A percentile compares a stretch with the other conserved stretches of the same genome.
Evolutionary conservation across 2,888 invertebrate species (phyloP).

Genomic region (Lepidochrysops patricia): DNA sequence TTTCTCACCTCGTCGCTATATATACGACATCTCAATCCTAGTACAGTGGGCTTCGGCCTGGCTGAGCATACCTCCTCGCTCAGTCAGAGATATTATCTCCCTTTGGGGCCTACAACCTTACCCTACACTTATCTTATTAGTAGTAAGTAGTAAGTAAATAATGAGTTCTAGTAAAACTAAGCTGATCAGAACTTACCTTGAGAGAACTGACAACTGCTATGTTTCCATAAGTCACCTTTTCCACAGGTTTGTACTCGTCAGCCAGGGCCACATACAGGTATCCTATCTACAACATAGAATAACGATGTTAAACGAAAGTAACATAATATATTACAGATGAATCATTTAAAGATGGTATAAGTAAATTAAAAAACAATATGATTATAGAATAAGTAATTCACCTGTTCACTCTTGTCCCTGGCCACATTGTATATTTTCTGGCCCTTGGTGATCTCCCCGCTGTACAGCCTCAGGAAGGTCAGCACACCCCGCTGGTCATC

Average conservation of each 20-base stretch:
- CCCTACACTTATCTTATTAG: too few relatives aligned
- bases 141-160: too few relatives aligned
- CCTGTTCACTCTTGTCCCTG: slow-evolving; percentile 78
- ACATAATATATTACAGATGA: too few relatives aligned
- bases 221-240: slow-evolving; percentile 80
- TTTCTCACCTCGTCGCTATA: too few relatives aligned
- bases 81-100: too few relatives aligned
- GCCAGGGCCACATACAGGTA: slow-evolving; percentile 82
- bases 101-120: too few relatives aligned
- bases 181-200: too few relatives aligned
- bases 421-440: slow-evolving; percentile 84
- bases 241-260: slow-evolving; percentile 89
- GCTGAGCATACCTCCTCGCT: too few relatives aligned
- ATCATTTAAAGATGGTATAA: too few relatives aligned
- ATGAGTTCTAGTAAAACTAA: not conserved
- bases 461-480: slow-evolving; percentile 88
- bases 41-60: too few relatives aligned
- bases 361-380: too few relatives aligned
- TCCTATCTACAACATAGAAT: slow-evolving; percentile 39
- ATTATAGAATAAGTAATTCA: slow-evolving; percentile 25
- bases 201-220: slow-evolving; percentile 93
- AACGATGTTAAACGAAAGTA: not conserved
- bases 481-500: slow-evolving; percentile 91
- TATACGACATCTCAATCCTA: too few relatives aligned
- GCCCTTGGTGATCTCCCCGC: slow-evolving; percentile 81